Evolutionary conservation across 2,113 vertebrate species (phyloP).

Genomic region (Sebastes fasciatus): DNA sequence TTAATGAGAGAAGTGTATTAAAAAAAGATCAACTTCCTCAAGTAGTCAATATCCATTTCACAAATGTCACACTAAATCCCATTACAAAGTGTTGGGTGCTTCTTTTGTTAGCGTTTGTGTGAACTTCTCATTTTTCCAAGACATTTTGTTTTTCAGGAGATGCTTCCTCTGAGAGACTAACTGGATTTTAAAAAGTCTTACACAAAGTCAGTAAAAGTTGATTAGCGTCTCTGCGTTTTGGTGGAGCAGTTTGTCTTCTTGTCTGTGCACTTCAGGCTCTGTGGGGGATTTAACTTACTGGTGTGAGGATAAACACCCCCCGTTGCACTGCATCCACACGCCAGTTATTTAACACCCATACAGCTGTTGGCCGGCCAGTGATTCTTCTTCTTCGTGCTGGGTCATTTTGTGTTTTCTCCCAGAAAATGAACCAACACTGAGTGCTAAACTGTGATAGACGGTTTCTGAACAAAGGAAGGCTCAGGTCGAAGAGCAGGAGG

Average conservation of each 20-base stretch:
- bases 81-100: conserved; percentile 26
- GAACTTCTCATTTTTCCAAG: not conserved
- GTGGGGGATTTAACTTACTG: conserved; percentile 44
- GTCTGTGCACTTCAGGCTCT: conserved; percentile 4
- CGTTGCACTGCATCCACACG: not conserved
- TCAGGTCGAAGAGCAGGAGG: conserved; percentile 2
- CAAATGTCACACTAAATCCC: not conserved
- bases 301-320: not conserved
- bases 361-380: not conserved
- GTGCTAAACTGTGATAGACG: conserved; percentile 14
- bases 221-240: not conserved
- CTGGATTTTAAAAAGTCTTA: conserved; percentile 52
- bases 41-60: not conserved
- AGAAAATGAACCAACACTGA: not conserved
- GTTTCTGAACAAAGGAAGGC: conserved; percentile 37
- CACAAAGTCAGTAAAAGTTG: conserved; percentile 16
- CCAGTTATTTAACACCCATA: not conserved
- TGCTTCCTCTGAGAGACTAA: conserved; percentile 20
- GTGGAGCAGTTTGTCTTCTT: conserved; percentile 11
- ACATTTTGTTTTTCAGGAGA: not conserved
- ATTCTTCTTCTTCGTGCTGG: not conserved
- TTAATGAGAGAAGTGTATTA: not conserved
- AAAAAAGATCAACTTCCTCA: not conserved
- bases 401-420: not conserved
- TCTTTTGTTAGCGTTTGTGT: conserved; percentile 24